Evolutionary conservation across 1,140 invertebrate genomes (phyloP).

Genomic region (Pseudachorutes palmiensis): DNA sequence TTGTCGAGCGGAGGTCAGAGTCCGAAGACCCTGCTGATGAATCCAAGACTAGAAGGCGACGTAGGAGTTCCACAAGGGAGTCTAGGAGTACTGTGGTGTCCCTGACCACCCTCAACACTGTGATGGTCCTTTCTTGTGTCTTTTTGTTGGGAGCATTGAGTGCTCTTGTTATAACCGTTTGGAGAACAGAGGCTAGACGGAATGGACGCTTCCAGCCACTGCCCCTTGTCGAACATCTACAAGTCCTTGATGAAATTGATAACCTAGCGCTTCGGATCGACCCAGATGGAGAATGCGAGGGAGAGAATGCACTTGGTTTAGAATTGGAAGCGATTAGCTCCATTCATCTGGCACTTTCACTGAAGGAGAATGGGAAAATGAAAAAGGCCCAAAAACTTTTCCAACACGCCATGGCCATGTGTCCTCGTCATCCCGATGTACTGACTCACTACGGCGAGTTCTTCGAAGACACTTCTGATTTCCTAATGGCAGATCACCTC

Average conservation of each 20-base stretch:
- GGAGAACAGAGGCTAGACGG: background rate
- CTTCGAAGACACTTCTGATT: constrained; percentile 74
- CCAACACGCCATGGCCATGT: constrained; percentile 61
- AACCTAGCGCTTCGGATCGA: constrained; percentile 7
- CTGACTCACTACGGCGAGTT: constrained; percentile 90
- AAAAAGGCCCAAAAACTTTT: constrained; percentile 28
- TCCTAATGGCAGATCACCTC: constrained; percentile 81
- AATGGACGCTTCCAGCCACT: constrained; percentile 1
- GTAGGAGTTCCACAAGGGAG: background rate
- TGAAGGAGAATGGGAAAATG: constrained; percentile 25
- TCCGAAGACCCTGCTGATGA: background rate
- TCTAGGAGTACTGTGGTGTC: background rate
- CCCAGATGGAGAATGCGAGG: constrained; percentile 33
- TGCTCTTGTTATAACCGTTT: background rate
- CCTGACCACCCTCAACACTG: background rate
- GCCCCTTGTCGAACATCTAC: background rate
- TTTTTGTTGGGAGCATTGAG: background rate
- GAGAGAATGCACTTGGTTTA: constrained; percentile 32
- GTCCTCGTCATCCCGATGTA: constrained; percentile 78
- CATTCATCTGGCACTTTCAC: constrained; percentile 21
- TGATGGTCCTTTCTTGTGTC: background rate
- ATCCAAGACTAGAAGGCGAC: background rate
- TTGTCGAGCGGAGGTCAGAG: background rate
- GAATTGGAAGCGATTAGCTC: constrained; percentile 48
- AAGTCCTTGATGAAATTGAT: background rate